phyloP scores from a whole-genome alignment of 1,140 invertebrate genomes.

The Lepidostoma basale region DNA sequence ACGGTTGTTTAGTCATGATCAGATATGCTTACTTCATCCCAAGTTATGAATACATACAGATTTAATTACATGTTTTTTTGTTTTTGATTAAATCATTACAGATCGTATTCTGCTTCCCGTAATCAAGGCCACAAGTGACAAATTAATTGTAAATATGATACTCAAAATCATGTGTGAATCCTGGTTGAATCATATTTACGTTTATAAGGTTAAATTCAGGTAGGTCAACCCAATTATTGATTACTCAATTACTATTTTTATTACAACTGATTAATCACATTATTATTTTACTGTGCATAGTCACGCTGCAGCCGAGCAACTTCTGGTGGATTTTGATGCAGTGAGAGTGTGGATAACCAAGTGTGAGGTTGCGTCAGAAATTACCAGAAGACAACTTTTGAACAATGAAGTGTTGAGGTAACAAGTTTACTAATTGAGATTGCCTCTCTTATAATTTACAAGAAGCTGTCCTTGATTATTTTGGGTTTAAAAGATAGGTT shows the following conservation, averaged over 20 bases:
- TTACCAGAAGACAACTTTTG: constrained; percentile 69
- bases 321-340: constrained; percentile 76
- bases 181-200: constrained; percentile 83
- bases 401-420: constrained; percentile 75
- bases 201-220: constrained; percentile 79
- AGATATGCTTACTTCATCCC: too few species aligned
- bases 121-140: constrained; percentile 72
- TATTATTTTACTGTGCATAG: constrained; percentile 49
- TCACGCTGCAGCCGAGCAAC: constrained; percentile 70
- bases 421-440: neutral
- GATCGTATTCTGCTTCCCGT: constrained; percentile 77
- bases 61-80: too few species aligned
- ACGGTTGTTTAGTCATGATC: too few species aligned
- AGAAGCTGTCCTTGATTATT: too few species aligned
- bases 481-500: too few species aligned
- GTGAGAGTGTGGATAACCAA: constrained; percentile 74
- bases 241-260: neutral
- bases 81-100: constrained; percentile 58
- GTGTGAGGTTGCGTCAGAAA: constrained; percentile 62
- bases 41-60: too few species aligned
- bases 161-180: constrained; percentile 81
- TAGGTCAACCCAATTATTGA: constrained; percentile 48
- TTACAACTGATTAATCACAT: neutral
- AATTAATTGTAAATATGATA: constrained; percentile 74
- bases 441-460: too few species aligned